Conservation (phyloP, 2,797 vertebrate species). For the Distichodus sexfasciatus region DNA sequence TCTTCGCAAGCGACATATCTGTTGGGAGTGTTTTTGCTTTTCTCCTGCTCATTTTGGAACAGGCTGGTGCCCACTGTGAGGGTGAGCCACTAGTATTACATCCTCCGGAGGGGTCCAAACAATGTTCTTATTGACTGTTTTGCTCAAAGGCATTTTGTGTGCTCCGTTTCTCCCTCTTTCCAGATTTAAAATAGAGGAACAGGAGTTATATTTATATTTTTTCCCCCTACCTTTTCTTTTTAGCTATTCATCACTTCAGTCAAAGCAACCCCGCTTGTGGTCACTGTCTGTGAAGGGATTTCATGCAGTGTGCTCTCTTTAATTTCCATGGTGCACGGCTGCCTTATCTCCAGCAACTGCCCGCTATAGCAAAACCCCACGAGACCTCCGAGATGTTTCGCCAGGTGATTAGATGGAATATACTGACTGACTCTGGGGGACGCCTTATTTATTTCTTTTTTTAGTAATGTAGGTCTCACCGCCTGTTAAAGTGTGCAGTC, state of each 20-base stretch:
- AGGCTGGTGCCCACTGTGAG: constrained; percentile 41
- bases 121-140: constrained; percentile 54
- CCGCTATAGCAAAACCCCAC: constrained; percentile 45
- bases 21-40: constrained; percentile 24
- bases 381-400: constrained; percentile 38
- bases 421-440: constrained; percentile 27
- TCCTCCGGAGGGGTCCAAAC: constrained; percentile 51
- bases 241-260: constrained; percentile 47
- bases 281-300: constrained; percentile 53
- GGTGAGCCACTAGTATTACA: constrained; percentile 53
- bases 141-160: constrained; percentile 53
- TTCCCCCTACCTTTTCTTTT: constrained; percentile 21
- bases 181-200: constrained; percentile 46
- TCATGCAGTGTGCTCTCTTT: constrained; percentile 54
- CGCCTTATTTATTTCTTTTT: constrained; percentile 42
- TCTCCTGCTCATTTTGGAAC: constrained; percentile 38
- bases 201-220: constrained; percentile 39
- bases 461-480: constrained; percentile 54
- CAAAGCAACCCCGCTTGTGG: constrained; percentile 43
- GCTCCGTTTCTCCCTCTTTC: constrained; percentile 26
- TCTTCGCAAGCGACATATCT: constrained; percentile 14
- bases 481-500: constrained; percentile 26
- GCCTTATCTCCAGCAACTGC: constrained; percentile 50
- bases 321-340: constrained; percentile 53
- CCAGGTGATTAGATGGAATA: constrained; percentile 47